Evolutionary conservation across 2,113 vertebrate genomes (phyloP), one percentile per base, ranked within the genome.

Genomic region (Ranitomeya variabilis): DNA sequence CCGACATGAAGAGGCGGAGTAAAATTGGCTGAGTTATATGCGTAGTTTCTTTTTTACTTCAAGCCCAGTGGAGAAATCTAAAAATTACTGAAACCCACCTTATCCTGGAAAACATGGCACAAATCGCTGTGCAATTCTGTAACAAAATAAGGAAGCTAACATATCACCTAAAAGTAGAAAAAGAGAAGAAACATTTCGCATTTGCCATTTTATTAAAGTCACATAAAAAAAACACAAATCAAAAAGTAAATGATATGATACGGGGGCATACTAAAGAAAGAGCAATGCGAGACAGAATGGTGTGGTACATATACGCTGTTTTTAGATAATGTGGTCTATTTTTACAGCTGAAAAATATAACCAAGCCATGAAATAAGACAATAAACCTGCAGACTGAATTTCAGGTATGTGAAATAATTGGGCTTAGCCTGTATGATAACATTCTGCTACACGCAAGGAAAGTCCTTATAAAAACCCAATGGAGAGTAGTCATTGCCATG

Each of bases 401-500:
- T 8, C 10, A 21, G 57, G 16, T 64, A 82, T 45, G 18, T 8
- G 23, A 45, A 45, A 26, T 10, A 18, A 37, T 18, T 37, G 79
- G 79, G 23, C 55, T 80, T 26, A 37, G 26, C 21, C 59, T 37
- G 18, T 11, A 64, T 11, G 11, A 82, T 45, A 64, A 57, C 59
- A 26, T 80, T 80, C 54, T 19, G 4, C 15, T 64, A 62, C 16
- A 59, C 45, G 45, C 45, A 74, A 88, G 15, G 19, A 57, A 83
- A 87, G 31, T 59, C 69, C 80, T 64, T 45, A 54, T 83, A 62
- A 76, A 76, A 60, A 51, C 69, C 9, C 31, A 55, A 76, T 76
- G 31, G 12, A 74, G 31, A 37, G n/a, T 83, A 76, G 13, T 64
- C n/a, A 71, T 83, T 83, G 57, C 19, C 80, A 88, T 88, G 87